Evolutionary conservation across 2,113 vertebrate species (phyloP).

Genomic region (Stictonetta naevosa): DNA sequence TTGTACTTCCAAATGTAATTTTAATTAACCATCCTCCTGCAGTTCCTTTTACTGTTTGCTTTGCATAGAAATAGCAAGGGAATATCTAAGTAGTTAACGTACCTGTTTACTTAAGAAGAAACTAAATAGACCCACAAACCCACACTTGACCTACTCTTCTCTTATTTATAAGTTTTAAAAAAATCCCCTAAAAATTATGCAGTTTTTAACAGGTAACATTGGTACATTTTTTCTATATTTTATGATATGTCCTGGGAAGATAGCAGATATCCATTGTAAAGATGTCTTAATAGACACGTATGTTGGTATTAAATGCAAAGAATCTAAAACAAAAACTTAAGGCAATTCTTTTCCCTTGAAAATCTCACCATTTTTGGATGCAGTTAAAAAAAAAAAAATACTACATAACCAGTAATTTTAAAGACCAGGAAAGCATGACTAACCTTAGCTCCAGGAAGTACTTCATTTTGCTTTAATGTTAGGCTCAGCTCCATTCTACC

Average conservation of each 20-base stretch:
- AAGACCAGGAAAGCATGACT: constrained; percentile 15
- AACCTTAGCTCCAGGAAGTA: constrained; percentile 94
- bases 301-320: neutral
- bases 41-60: neutral
- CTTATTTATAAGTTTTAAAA: neutral
- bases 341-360: neutral
- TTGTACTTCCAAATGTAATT: neutral
- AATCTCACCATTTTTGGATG: neutral
- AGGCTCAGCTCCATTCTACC: constrained; percentile 91
- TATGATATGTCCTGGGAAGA: neutral
- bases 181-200: neutral
- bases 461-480: constrained; percentile 93
- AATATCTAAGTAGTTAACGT: neutral
- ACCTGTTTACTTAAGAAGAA: neutral
- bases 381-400: neutral
- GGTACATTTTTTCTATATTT: neutral
- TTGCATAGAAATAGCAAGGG: neutral
- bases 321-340: neutral
- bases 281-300: neutral
- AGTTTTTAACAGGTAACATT: neutral
- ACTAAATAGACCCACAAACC: neutral
- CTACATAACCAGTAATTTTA: neutral
- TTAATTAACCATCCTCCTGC: neutral
- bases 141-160: neutral
- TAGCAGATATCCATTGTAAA: neutral